Percentiles rank a stretch among this genome's conserved stretches.
phyloP scores from a whole-genome alignment of 2,797 vertebrate species.

The Acipenser transmontanus region DNA sequence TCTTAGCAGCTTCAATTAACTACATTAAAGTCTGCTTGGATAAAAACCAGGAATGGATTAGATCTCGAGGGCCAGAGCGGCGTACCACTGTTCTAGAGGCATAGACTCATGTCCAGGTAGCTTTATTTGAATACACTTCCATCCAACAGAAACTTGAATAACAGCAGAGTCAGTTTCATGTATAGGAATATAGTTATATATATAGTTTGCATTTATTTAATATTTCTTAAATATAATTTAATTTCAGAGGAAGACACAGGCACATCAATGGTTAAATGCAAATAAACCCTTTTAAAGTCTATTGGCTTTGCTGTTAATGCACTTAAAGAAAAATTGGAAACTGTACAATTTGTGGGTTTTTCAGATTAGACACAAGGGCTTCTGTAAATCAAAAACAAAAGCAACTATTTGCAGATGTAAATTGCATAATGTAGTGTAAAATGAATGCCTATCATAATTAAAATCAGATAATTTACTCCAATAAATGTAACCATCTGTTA shows the following conservation, averaged over 20 bases:
- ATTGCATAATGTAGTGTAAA: constrained; percentile 28
- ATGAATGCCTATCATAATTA: constrained; percentile 30
- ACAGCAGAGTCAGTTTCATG: too few species aligned
- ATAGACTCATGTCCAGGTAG: too few species aligned
- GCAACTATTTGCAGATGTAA: constrained; percentile 48
- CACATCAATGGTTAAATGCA: constrained; percentile 9
- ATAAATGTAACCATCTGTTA: too few species aligned
- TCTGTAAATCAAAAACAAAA: constrained; percentile 72
- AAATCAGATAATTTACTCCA: constrained; percentile 33
- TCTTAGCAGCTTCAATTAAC: too few species aligned
- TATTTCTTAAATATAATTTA: constrained; percentile 1
- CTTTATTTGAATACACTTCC: too few species aligned
- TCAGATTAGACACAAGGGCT: constrained; percentile 63
- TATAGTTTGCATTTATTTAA: not conserved
- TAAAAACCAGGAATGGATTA: too few species aligned
- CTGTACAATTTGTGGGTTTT: constrained; percentile 68
- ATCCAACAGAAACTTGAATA: too few species aligned
- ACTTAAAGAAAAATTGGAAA: constrained; percentile 58
- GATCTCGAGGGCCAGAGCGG: too few species aligned
- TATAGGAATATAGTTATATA: too few species aligned
- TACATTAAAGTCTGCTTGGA: too few species aligned
- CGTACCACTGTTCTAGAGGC: too few species aligned
- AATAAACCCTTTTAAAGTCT: constrained; percentile 40
- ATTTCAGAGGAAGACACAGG: not conserved
- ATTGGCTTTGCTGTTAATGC: constrained; percentile 46